Conservation (phyloP, 2,797 vertebrate genomes). For the Rhabdomys pumilio region DNA sequence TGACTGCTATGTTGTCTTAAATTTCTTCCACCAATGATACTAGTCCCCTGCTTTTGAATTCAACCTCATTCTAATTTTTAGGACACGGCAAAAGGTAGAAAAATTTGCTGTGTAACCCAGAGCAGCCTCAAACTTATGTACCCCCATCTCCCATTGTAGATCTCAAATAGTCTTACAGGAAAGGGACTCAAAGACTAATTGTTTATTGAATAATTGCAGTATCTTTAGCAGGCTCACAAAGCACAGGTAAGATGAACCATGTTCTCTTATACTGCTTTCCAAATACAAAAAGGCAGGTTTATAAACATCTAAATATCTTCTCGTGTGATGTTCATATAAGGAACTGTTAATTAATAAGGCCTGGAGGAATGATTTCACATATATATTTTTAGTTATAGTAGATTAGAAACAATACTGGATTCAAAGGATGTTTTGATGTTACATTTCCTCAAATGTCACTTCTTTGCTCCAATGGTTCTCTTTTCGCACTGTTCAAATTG, state of each 20-base stretch:
- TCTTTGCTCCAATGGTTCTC: neutral
- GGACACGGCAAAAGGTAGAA: neutral
- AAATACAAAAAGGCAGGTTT: neutral
- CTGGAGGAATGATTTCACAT: slow-evolving; percentile 17
- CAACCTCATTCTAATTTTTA: neutral
- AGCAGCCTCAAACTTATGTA: neutral
- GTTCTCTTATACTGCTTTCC: neutral
- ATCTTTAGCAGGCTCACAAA: neutral
- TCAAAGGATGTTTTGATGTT: slow-evolving; percentile 19
- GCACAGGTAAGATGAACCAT: neutral
- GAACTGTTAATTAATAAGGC: neutral
- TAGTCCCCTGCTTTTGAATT: neutral
- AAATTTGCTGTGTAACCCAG: neutral
- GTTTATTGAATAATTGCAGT: slow-evolving; percentile 5
- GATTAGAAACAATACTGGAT: slow-evolving; percentile 38
- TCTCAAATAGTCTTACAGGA: neutral
- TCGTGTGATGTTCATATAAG: neutral
- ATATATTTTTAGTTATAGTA: slow-evolving; percentile 9
- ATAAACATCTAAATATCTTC: neutral
- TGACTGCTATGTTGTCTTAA: neutral
- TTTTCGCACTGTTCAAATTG: neutral
- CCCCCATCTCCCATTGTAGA: neutral
- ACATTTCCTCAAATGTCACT: neutral
- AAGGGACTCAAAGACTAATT: neutral
- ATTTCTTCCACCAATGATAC: neutral